Evolutionary conservation across 2,888 invertebrate species (phyloP).

Genomic region (Polyploca ridens): DNA sequence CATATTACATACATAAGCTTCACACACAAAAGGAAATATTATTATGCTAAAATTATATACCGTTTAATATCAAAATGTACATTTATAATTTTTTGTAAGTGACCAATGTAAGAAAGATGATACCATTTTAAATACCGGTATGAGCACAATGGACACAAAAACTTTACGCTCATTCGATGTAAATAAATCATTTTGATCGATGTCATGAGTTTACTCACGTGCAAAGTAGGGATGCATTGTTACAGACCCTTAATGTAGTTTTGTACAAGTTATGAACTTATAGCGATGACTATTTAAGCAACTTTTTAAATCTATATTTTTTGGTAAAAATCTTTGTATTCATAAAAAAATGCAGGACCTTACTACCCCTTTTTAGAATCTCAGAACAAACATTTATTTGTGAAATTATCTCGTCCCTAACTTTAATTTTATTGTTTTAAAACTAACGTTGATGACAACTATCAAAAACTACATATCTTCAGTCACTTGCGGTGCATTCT

Average conservation of each 20-base stretch:
- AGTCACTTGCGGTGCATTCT: too few relatives aligned
- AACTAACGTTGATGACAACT: too few relatives aligned
- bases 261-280: slow-evolving; percentile 36
- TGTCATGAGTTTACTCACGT: slow-evolving; percentile 61
- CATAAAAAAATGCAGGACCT: too few relatives aligned
- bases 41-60: neutral
- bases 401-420: too few relatives aligned
- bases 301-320: neutral
- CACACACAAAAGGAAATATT: neutral
- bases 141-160: slow-evolving; percentile 29
- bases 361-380: too few relatives aligned
- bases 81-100: slow-evolving; percentile 8
- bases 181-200: slow-evolving; percentile 73
- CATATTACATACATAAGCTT: too few relatives aligned
- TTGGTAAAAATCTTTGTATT: too few relatives aligned
- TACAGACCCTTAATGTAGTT: slow-evolving; percentile 46
- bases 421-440: too few relatives aligned
- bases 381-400: too few relatives aligned
- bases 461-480: too few relatives aligned
- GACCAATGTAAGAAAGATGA: slow-evolving; percentile 10
- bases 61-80: neutral
- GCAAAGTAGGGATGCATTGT: slow-evolving; percentile 70
- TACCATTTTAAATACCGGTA: slow-evolving; percentile 8
- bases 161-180: slow-evolving; percentile 51
- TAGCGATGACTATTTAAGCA: slow-evolving; percentile 18